Conservation (phyloP, 2,888 invertebrate genomes). For the Seira musarum region DNA sequence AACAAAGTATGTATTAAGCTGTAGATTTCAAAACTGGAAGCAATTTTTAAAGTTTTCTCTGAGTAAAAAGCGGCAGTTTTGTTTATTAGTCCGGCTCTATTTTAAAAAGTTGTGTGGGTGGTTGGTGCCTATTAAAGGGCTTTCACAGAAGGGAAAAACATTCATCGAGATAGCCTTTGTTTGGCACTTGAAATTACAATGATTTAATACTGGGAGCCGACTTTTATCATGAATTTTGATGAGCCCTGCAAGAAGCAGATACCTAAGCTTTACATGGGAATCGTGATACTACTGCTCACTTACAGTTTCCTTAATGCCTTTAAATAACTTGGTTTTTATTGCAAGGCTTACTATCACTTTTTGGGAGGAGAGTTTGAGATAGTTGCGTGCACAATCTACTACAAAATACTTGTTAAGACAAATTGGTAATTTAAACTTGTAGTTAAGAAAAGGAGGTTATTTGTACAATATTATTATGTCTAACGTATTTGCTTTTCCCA, state of each 20-base stretch:
- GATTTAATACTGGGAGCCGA: conserved; percentile 28
- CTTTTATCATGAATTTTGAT: conserved; percentile 40
- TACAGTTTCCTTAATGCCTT: too few relatives aligned
- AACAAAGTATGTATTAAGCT: too few relatives aligned
- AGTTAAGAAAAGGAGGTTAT: background rate
- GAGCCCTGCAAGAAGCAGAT: conserved; percentile 5
- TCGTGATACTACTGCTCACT: background rate
- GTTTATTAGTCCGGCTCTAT: too few relatives aligned
- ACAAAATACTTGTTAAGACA: background rate
- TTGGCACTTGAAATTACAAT: conserved; percentile 56
- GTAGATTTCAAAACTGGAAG: too few relatives aligned
- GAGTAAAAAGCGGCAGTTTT: too few relatives aligned
- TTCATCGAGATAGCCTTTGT: conserved; percentile 42
- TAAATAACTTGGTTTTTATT: too few relatives aligned
- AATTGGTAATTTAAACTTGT: conserved; percentile 9
- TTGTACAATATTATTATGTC: background rate
- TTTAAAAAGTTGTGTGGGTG: background rate
- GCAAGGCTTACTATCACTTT: too few relatives aligned
- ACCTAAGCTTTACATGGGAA: background rate
- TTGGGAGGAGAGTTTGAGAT: too few relatives aligned
- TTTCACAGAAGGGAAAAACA: background rate
- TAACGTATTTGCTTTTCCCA: background rate
- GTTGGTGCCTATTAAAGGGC: background rate
- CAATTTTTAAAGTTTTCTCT: too few relatives aligned
- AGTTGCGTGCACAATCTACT: too few relatives aligned